Conservation (phyloP, 2,113 vertebrate species). For the Raja brachyura region DNA sequence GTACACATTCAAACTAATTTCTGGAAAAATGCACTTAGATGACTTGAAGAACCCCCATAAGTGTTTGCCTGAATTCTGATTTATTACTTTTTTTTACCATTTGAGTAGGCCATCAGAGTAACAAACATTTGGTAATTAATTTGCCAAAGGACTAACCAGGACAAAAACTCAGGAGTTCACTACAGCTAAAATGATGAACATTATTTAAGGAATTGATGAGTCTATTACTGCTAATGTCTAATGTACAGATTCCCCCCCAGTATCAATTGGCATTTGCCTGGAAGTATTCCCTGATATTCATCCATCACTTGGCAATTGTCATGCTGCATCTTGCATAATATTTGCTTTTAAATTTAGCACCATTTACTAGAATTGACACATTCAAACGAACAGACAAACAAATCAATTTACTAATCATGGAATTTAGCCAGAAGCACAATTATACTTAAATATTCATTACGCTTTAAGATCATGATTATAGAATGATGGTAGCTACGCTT, state of each 20-base stretch:
- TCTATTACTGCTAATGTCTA: too few species aligned
- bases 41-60: not conserved
- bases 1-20: not conserved
- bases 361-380: not conserved
- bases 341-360: constrained; percentile 26
- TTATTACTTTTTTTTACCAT: not conserved
- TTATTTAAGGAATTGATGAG: not conserved
- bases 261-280: not conserved
- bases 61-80: not conserved
- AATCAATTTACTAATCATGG: not conserved
- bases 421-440: constrained; percentile 16
- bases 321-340: constrained; percentile 10
- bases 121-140: not conserved
- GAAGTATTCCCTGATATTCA: not conserved
- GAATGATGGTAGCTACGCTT: constrained; percentile 12
- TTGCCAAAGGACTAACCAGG: not conserved
- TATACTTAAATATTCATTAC: constrained; percentile 24
- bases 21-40: not conserved
- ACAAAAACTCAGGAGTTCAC: not conserved
- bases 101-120: not conserved
- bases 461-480: not conserved
- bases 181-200: not conserved
- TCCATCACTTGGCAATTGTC: constrained; percentile 30
- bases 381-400: constrained; percentile 11
- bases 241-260: not conserved